Evolutionary conservation across 2,113 vertebrate genomes (phyloP).

Genomic region (Geococcyx californianus): DNA sequence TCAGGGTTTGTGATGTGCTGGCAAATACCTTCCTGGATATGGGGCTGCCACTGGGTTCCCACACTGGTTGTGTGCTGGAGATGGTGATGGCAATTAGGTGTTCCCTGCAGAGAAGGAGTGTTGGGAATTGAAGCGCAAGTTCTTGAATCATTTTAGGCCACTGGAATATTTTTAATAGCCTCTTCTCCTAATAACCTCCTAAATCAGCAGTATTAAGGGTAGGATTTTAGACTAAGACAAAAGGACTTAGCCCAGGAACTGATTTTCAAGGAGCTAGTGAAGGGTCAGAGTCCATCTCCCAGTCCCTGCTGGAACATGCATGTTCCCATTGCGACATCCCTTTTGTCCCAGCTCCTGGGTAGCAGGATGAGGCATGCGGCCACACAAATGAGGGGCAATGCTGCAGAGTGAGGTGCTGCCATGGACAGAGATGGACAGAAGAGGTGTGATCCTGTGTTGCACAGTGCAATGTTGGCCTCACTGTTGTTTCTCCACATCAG

Average conservation of each 20-base stretch:
- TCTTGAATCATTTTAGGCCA: neutral
- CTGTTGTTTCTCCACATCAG: rapidly evolving
- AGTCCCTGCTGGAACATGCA: rapidly evolving
- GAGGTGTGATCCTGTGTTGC: too few species aligned
- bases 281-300: neutral
- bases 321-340: rapidly evolving
- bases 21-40: neutral
- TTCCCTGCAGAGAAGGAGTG: neutral
- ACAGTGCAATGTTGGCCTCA: rapidly evolving
- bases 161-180: neutral
- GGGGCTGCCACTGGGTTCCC: neutral
- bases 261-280: neutral
- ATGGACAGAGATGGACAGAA: neutral
- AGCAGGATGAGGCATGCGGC: neutral
- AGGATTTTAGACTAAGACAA: neutral
- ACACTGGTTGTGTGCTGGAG: neutral
- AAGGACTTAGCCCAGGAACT: neutral
- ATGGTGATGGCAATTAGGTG: neutral
- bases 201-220: neutral
- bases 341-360: neutral
- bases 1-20: neutral
- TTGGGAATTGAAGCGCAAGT: neutral
- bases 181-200: neutral
- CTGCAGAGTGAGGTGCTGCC: neutral
- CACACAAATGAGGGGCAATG: neutral